Base-by-base conservation (phyloP, 2,113 vertebrate species). In the Tyto alba region DNA sequence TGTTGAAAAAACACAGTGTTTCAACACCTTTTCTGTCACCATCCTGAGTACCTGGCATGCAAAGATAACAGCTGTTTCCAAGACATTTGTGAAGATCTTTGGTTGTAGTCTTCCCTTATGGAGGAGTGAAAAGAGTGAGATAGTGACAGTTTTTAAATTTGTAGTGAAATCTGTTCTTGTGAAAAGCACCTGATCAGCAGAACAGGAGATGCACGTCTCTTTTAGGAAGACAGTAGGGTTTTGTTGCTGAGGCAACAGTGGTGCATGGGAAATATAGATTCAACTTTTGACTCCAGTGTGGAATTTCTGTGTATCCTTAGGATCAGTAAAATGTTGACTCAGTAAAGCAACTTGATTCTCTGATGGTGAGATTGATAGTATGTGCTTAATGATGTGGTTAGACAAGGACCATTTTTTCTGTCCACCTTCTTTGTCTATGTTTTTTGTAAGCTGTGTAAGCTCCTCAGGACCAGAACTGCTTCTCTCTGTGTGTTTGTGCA, bases 221-320 rank as follows among this genome's bases (percentile, higher is more conserved):
- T 68, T 63, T 71, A 81, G 43, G 83, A 72, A 56, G 79, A 60
- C 0, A 3, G 18, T 23, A 38, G 9, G 3, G 29, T 27, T 90
- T 91, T 91, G 90, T 93, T 96, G 76, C 89, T 95, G 83, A 82
- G 90, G 88, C 88, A 95, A 93, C 64, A 64, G 43, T 48, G 30
- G 43, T 16, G 75, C 62, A 75, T 41, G 41, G 68, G 45, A 87
- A 96, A 87, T 1, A 2, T 40, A 88, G 43, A 82, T 48, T 73
- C 41, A 91, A 5, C 20, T 40, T 78, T 72, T 84, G 40, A 78
- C 64, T 81, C 16, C 45, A 78, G 41, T 3, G 3, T 50, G 93
- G 82, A 71, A 47, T 92, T 94, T 63, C 63, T 55, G 13, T 83
- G 18, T 36, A 50, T 67, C 40, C n/a, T 47, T 74, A 50, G 23